Evolutionary conservation across 2,797 vertebrate genomes (phyloP).

Genomic region (Yasuhikotakia modesta): DNA sequence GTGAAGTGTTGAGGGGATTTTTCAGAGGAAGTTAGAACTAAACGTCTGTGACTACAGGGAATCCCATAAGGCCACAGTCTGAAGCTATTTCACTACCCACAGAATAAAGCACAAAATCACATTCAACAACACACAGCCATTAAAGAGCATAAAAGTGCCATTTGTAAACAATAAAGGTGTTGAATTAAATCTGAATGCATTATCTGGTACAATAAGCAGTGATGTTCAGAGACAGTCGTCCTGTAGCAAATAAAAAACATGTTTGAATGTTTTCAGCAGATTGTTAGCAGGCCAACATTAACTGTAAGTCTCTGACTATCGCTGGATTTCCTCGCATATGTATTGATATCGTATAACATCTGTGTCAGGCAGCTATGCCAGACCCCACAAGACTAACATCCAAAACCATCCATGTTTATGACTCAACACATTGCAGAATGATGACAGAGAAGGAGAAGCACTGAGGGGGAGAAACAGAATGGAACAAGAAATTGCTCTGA

Average conservation of each 20-base stretch:
- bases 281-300: conserved; percentile 1
- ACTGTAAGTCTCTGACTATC: background rate
- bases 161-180: background rate
- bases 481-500: background rate
- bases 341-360: conserved; percentile 6
- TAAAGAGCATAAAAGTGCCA: background rate
- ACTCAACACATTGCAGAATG: background rate
- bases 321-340: background rate
- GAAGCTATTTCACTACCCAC: background rate
- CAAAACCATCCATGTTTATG: conserved; percentile 21
- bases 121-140: background rate
- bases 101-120: background rate
- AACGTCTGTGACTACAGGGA: background rate
- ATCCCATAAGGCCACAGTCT: background rate
- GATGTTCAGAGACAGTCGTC: background rate
- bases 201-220: background rate
- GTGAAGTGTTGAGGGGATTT: background rate
- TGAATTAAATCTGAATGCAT: background rate
- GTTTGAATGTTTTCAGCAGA: background rate
- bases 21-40: background rate
- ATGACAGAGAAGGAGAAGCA: background rate
- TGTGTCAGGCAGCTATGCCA: background rate
- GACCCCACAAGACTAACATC: conserved; percentile 11
- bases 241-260: background rate
- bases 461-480: background rate